Percentiles rank a stretch among this genome's conserved stretches.
Conservation (phyloP, 2,797 vertebrate genomes). For the Gouania willdenowi region DNA sequence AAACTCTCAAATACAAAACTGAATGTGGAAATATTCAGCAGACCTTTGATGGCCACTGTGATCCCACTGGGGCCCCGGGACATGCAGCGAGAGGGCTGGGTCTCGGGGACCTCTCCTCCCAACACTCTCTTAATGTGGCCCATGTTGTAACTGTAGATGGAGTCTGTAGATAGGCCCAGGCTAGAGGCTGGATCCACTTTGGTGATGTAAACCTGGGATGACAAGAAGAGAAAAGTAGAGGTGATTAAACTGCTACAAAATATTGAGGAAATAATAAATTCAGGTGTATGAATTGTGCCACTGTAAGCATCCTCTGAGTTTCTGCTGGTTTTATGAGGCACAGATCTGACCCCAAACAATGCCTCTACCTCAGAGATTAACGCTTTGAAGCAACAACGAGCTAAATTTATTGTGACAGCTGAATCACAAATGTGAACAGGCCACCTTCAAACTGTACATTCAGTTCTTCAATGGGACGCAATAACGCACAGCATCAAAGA, state of each 20-base stretch:
- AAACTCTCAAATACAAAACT: too few relatives aligned
- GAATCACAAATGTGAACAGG: constrained; percentile 1
- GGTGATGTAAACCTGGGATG: constrained; percentile 85
- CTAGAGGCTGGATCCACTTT: constrained; percentile 93
- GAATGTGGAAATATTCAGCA: constrained; percentile 11
- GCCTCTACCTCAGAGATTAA: background rate
- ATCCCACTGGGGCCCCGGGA: constrained; percentile 79
- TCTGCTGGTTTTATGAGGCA: background rate
- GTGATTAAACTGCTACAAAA: too few relatives aligned
- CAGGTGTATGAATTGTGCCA: too few relatives aligned
- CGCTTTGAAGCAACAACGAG: background rate
- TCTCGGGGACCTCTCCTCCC: constrained; percentile 84
- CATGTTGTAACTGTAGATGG: constrained; percentile 90
- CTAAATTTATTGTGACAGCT: constrained; percentile 21
- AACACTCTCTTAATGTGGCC: constrained; percentile 87
- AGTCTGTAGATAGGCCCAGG: constrained; percentile 89
- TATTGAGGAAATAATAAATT: too few relatives aligned
- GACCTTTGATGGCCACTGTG: constrained; percentile 90
- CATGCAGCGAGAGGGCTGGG: constrained; percentile 83
- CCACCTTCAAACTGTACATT: constrained; percentile 10
- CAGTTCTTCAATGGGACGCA: constrained; percentile 1
- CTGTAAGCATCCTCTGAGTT: too few relatives aligned
- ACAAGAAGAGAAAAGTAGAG: constrained; percentile 3
- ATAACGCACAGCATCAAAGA: background rate
- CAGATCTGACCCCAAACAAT: background rate